Percentiles rank a stretch among this genome's conserved stretches.
phyloP scores from a whole-genome alignment of 2,888 invertebrate genomes.

The Dilophus febrilis region DNA sequence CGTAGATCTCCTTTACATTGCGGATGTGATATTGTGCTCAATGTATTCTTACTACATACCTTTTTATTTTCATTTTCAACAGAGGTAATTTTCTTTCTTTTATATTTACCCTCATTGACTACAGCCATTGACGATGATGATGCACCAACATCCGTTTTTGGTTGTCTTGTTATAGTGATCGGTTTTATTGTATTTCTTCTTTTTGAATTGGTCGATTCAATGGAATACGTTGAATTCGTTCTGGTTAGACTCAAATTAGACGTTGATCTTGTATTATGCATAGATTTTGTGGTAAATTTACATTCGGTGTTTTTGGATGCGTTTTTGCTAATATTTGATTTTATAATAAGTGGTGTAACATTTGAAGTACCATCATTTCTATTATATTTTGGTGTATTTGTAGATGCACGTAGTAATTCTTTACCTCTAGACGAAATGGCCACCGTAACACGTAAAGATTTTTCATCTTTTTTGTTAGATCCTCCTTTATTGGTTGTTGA shows the following conservation, averaged over 20 bases:
- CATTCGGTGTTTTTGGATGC: slow-evolving; percentile 1
- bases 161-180: slow-evolving; percentile 11
- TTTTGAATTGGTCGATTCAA: slow-evolving; percentile 23
- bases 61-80: slow-evolving; percentile 5
- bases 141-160: slow-evolving; percentile 7
- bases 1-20: background rate
- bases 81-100: slow-evolving; percentile 13
- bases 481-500: slow-evolving; percentile 18
- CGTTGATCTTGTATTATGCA: slow-evolving; percentile 3
- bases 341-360: background rate
- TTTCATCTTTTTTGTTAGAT: slow-evolving; percentile 21
- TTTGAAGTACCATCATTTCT: background rate
- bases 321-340: slow-evolving; percentile 2
- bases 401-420: slow-evolving; percentile 10
- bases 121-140: slow-evolving; percentile 7
- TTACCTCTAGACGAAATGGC: slow-evolving; percentile 20
- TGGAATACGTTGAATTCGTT: slow-evolving; percentile 28
- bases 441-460: slow-evolving; percentile 30
- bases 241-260: slow-evolving; percentile 25
- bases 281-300: background rate
- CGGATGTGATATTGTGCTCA: background rate
- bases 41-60: background rate
- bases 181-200: slow-evolving; percentile 13
- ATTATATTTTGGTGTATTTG: slow-evolving; percentile 3
- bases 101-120: slow-evolving; percentile 10